Percentiles rank a stretch among this genome's conserved stretches.
Evolutionary conservation across 2,113 vertebrate genomes (phyloP).

Genomic region (Ciconia stormi): DNA sequence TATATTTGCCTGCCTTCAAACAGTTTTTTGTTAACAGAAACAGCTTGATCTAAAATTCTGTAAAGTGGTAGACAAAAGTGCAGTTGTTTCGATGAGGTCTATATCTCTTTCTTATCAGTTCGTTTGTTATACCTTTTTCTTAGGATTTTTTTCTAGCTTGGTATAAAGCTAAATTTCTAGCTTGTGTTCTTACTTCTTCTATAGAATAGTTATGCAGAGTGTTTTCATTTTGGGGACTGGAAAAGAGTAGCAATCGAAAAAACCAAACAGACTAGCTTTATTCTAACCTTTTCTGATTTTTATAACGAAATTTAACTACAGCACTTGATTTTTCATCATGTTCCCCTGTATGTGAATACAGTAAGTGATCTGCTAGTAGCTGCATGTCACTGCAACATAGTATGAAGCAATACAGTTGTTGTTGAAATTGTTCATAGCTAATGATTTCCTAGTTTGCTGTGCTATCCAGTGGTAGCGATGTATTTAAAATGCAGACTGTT

Average conservation of each 20-base stretch:
- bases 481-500: neutral
- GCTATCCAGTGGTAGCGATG: neutral
- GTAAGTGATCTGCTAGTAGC: neutral
- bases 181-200: neutral
- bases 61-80: neutral
- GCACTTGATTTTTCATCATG: neutral
- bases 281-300: neutral
- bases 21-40: neutral
- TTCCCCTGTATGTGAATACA: neutral
- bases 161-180: neutral
- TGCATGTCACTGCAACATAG: neutral
- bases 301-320: neutral
- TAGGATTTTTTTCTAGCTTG: neutral
- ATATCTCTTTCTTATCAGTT: neutral
- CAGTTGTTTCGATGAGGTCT: neutral
- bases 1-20: neutral
- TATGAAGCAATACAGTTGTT: neutral
- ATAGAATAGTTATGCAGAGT: neutral
- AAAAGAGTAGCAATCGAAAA: neutral
- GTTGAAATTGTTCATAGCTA: neutral
- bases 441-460: neutral
- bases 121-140: neutral
- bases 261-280: neutral
- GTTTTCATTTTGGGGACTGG: neutral
- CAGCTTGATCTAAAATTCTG: neutral